Evolutionary conservation across 2,113 vertebrate species (phyloP).

Genomic region (Dicaeum eximium): DNA sequence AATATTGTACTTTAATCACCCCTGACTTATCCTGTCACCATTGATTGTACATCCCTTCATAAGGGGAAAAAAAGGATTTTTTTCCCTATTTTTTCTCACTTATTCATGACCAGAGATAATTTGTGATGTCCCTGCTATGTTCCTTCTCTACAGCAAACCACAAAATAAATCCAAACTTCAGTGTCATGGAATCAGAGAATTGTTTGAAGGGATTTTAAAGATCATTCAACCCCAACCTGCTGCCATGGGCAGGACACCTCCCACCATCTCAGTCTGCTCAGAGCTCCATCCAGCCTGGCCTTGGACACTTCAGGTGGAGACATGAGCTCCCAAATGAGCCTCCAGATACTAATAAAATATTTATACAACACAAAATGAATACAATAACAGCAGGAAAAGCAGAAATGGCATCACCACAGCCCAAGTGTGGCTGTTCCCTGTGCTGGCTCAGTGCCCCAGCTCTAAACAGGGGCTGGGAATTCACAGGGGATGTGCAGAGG

Average conservation of each 20-base stretch:
- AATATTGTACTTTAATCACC: not conserved
- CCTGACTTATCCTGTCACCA: not conserved
- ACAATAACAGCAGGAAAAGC: fast-evolving
- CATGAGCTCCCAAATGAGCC: not conserved
- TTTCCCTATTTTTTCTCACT: not conserved
- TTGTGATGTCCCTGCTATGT: not conserved
- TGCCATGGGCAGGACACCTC: not conserved
- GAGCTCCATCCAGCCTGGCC: not conserved
- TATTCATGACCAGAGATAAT: not conserved
- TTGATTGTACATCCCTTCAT: not conserved
- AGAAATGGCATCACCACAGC: not conserved
- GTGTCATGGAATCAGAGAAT: not conserved
- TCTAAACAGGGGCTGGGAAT: fast-evolving
- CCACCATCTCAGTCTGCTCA: not conserved
- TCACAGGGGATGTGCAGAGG: not conserved
- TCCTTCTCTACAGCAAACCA: not conserved
- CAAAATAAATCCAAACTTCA: not conserved
- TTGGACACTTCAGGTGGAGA: not conserved
- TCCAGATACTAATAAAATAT: not conserved
- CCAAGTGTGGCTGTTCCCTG: not conserved
- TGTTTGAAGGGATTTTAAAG: not conserved
- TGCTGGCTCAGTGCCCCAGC: not conserved
- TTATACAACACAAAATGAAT: not conserved
- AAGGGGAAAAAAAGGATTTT: not conserved
- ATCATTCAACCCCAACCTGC: not conserved